phyloP scores from a whole-genome alignment of 1,140 invertebrate species.

The Leucophenga varia region DNA sequence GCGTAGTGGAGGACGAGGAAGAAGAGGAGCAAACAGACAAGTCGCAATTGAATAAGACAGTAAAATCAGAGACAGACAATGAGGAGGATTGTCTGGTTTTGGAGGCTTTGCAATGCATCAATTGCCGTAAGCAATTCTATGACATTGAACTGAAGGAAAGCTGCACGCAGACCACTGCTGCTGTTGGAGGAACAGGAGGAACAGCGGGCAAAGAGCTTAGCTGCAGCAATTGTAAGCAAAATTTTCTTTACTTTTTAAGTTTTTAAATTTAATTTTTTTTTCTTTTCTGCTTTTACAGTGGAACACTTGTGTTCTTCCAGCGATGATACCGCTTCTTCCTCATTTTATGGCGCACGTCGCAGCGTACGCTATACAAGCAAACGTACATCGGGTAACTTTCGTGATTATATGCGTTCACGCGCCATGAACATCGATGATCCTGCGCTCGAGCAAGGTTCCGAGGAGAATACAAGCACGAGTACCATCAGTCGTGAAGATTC shows the following conservation, averaged over 20 bases:
- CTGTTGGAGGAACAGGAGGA: too few species aligned
- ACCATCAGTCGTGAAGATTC: constrained; percentile 45
- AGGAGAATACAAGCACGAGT: constrained; percentile 40
- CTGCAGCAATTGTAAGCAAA: constrained; percentile 33
- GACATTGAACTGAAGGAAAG: constrained; percentile 36
- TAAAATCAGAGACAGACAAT: neutral
- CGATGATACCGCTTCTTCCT: constrained; percentile 50
- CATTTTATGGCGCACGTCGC: constrained; percentile 47
- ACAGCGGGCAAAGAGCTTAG: constrained; percentile 9
- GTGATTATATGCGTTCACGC: constrained; percentile 48
- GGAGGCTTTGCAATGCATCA: constrained; percentile 49
- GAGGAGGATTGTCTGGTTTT: constrained; percentile 32
- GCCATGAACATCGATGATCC: constrained; percentile 44
- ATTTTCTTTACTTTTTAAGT: neutral
- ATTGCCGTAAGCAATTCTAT: constrained; percentile 52
- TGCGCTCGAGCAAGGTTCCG: constrained; percentile 34
- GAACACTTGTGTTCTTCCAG: constrained; percentile 46
- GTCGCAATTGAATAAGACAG: too few species aligned
- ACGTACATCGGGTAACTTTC: constrained; percentile 44
- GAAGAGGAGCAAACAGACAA: constrained; percentile 6
- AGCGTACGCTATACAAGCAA: constrained; percentile 54
- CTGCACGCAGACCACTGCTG: constrained; percentile 30
- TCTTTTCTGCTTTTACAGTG: constrained; percentile 10
- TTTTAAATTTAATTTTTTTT: neutral
- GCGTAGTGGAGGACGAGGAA: constrained; percentile 24